phyloP scores from a whole-genome alignment of 2,888 invertebrate species.

The Nephrotoma guestfalica region DNA sequence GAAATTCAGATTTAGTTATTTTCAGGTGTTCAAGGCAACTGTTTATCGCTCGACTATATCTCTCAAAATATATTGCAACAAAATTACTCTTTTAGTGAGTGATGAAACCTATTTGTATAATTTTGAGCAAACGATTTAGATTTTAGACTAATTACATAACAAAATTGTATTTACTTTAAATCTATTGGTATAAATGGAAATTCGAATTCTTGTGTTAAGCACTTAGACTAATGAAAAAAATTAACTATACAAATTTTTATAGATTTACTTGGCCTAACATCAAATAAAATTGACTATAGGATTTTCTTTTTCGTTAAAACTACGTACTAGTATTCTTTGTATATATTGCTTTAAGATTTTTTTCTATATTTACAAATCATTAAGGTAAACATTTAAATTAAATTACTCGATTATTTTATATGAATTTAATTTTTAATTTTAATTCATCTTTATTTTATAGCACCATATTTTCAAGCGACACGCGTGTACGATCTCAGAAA shows the following conservation, averaged over 20 bases:
- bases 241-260: neutral
- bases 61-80: neutral
- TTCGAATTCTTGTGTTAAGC: neutral
- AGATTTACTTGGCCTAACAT: neutral
- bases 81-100: neutral
- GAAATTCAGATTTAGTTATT: neutral
- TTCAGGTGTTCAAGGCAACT: neutral
- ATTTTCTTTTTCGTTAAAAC: neutral
- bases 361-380: neutral
- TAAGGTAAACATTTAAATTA: neutral
- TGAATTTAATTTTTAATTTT: neutral
- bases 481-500: neutral
- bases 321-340: neutral
- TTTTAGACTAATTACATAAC: neutral
- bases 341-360: neutral
- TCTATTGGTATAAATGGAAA: neutral
- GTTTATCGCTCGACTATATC: neutral
- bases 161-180: neutral
- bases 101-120: neutral
- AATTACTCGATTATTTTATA: neutral
- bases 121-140: neutral
- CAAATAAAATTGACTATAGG: neutral
- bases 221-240: neutral
- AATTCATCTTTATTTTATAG: neutral
- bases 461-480: neutral